phyloP scores from a whole-genome alignment of 2,797 vertebrate genomes.

The Carcharodon carcharias region DNA sequence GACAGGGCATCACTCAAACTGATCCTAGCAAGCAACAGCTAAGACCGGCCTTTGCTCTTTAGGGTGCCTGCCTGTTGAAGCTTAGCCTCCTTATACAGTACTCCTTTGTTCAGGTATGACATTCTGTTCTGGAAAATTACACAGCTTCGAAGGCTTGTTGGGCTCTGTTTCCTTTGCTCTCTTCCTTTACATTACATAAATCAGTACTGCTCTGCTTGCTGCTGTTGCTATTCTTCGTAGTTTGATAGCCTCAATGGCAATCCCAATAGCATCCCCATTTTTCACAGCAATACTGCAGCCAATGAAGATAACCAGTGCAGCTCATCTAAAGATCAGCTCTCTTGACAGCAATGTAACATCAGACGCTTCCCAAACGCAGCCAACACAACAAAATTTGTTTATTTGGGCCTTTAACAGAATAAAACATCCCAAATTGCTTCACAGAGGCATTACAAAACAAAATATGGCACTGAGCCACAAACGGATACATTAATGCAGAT shows the following conservation, averaged over 20 bases:
- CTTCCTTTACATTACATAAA: too few species aligned
- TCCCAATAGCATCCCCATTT: neutral
- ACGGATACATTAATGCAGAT: too few species aligned
- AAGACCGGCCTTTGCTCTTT: neutral
- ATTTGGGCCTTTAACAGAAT: too few species aligned
- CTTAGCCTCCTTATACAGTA: neutral
- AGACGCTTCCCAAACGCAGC: neutral
- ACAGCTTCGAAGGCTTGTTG: neutral
- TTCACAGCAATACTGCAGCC: neutral
- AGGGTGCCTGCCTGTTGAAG: neutral
- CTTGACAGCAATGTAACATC: neutral
- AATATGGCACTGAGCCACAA: too few species aligned
- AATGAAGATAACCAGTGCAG: neutral
- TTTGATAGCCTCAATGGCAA: neutral
- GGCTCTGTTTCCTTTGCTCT: neutral
- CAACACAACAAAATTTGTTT: neutral
- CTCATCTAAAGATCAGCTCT: neutral
- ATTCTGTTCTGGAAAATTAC: neutral
- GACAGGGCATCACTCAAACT: neutral
- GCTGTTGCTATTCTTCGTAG: neutral
- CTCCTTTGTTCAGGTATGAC: neutral
- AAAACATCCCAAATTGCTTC: too few species aligned
- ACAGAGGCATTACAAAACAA: too few species aligned
- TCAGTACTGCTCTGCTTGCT: neutral
- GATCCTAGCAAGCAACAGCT: neutral